Conservation (phyloP, 2,797 vertebrate species). For the Petrocephalus schoutedeni region DNA sequence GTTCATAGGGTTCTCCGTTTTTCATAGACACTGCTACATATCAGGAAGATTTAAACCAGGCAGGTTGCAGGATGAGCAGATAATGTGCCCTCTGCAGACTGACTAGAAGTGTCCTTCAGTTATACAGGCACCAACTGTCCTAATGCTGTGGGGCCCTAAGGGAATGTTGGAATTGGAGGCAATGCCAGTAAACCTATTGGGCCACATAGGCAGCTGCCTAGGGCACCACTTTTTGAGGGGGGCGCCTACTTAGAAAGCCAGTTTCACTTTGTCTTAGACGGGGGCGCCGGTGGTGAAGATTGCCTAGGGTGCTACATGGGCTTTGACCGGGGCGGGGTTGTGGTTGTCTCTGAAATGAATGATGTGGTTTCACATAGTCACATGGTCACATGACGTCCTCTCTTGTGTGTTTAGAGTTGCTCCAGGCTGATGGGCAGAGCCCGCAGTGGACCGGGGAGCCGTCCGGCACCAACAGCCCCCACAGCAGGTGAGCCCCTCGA, state of each 20-base stretch:
- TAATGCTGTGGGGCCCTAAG: not conserved
- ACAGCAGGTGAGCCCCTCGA: constrained; percentile 45
- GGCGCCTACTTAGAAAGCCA: not conserved
- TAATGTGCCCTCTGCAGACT: not conserved
- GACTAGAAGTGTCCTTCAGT: not conserved
- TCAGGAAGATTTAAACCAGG: not conserved
- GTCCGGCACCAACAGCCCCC: constrained; percentile 39
- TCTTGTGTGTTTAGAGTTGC: constrained; percentile 52
- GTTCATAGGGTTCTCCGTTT: not conserved
- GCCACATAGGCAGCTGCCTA: not conserved
- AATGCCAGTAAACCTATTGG: not conserved
- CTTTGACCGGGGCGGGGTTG: not conserved
- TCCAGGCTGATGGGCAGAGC: constrained; percentile 46
- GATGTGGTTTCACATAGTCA: not conserved
- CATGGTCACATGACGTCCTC: constrained; percentile 1
- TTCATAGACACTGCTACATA: not conserved
- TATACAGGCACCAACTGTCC: not conserved
- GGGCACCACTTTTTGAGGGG: not conserved
- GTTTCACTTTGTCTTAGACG: not conserved
- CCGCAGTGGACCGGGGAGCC: constrained; percentile 63
- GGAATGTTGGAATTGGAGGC: not conserved
- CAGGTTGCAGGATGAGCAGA: not conserved
- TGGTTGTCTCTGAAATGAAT: not conserved
- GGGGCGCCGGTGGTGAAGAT: not conserved
- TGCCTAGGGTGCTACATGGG: not conserved